phyloP scores from a whole-genome alignment of 2,797 vertebrate species.

The Podarcis lilfordi region DNA sequence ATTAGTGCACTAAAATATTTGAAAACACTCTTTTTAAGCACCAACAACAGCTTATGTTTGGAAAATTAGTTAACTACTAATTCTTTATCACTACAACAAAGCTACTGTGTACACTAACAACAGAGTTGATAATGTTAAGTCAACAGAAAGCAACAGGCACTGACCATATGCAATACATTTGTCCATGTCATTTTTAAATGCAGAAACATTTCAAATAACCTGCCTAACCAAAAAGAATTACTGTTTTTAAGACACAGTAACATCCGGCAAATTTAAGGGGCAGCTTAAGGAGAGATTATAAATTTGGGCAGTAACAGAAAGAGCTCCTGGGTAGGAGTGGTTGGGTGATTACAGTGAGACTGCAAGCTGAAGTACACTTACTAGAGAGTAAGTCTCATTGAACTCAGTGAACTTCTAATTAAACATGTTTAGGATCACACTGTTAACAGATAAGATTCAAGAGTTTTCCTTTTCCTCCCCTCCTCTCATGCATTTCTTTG shows the following conservation, averaged over 20 bases:
- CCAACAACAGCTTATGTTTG: background rate
- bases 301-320: background rate
- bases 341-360: background rate
- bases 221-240: background rate
- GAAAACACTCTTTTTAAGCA: background rate
- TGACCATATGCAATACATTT: background rate
- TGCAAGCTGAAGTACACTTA: no score
- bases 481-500: background rate
- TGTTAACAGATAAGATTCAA: background rate
- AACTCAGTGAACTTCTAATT: no score
- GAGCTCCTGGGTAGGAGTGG: background rate
- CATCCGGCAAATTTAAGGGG: background rate
- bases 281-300: background rate
- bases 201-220: conserved; percentile 10
- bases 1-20: background rate
- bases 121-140: background rate
- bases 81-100: background rate
- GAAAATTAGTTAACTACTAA: background rate
- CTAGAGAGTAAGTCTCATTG: no score
- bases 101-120: background rate
- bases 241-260: background rate
- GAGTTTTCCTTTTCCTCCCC: no score
- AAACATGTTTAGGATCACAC: no score
- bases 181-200: conserved; percentile 13
- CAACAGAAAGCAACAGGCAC: background rate